A percentile compares a stretch with the other conserved stretches of the same genome.
phyloP scores from a whole-genome alignment of 2,888 invertebrate genomes.

The Dasypolia templi region DNA sequence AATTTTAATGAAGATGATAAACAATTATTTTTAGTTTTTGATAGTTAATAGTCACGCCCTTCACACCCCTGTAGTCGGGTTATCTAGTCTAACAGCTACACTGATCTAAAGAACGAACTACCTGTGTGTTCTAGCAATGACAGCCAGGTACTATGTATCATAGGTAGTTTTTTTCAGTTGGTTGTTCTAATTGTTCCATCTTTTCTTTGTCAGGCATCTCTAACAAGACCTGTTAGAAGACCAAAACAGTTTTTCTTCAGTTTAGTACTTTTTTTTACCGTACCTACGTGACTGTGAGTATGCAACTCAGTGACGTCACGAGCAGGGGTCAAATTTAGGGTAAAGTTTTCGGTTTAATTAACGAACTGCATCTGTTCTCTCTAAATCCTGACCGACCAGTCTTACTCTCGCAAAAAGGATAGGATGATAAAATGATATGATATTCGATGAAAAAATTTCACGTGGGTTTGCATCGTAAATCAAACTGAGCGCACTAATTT shows the following conservation, averaged over 20 bases:
- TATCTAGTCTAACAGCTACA: neutral
- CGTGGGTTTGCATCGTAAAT: conserved; percentile 43
- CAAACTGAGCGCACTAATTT: conserved; percentile 46
- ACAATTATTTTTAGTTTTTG: conserved; percentile 41
- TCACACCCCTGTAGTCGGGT: neutral
- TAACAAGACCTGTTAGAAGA: no score
- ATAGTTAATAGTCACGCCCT: conserved; percentile 20
- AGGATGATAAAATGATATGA: neutral
- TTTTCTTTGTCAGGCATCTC: neutral
- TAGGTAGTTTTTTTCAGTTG: no score
- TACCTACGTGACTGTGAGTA: neutral
- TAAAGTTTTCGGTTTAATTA: neutral
- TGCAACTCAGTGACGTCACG: no score
- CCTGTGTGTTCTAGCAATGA: neutral
- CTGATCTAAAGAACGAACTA: neutral
- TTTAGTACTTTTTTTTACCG: neutral
- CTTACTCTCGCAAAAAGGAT: neutral
- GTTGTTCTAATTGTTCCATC: no score
- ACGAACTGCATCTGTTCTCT: neutral
- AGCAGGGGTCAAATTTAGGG: neutral
- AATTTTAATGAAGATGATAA: conserved; percentile 62
- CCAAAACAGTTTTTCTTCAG: no score
- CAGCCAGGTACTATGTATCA: no score
- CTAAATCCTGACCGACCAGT: neutral
- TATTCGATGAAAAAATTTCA: conserved; percentile 28